Evolutionary conservation across 2,888 invertebrate genomes (phyloP).

Genomic region (Biston stratarius): DNA sequence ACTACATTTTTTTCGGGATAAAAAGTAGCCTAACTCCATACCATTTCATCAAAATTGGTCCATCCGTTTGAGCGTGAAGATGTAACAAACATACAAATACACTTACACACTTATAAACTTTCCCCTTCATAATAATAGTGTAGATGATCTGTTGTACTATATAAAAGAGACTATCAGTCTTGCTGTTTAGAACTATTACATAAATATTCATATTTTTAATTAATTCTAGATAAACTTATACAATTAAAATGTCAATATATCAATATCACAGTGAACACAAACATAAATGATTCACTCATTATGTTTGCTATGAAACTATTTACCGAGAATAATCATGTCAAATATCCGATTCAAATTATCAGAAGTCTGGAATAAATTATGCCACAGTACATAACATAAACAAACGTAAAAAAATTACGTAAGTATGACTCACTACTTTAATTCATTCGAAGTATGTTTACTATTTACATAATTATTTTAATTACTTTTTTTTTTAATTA

Average conservation of each 20-base stretch:
- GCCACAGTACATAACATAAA: constrained; percentile 11
- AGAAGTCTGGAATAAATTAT: constrained; percentile 12
- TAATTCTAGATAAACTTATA: neutral
- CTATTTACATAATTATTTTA: neutral
- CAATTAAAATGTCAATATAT: constrained; percentile 19
- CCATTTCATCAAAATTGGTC: too few relatives aligned
- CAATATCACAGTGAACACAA: constrained; percentile 3
- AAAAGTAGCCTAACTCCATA: too few relatives aligned
- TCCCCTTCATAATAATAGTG: too few relatives aligned
- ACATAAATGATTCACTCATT: constrained; percentile 15
- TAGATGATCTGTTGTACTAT: too few relatives aligned
- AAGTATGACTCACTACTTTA: neutral
- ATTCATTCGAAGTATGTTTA: neutral
- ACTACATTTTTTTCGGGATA: too few relatives aligned
- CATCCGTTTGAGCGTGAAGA: too few relatives aligned
- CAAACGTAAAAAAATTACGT: constrained; percentile 18
- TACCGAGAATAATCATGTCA: constrained; percentile 16
- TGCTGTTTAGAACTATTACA: neutral
- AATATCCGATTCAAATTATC: constrained; percentile 25
- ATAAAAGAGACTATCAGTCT: too few relatives aligned
- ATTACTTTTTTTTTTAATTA: neutral
- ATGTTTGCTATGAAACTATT: constrained; percentile 19
- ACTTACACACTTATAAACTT: too few relatives aligned
- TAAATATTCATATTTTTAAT: neutral
- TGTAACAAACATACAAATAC: too few relatives aligned